Percentiles rank a stretch among this genome's conserved stretches.
phyloP scores from a whole-genome alignment of 1,140 invertebrate genomes.

The Trinorchestia longiramus region DNA sequence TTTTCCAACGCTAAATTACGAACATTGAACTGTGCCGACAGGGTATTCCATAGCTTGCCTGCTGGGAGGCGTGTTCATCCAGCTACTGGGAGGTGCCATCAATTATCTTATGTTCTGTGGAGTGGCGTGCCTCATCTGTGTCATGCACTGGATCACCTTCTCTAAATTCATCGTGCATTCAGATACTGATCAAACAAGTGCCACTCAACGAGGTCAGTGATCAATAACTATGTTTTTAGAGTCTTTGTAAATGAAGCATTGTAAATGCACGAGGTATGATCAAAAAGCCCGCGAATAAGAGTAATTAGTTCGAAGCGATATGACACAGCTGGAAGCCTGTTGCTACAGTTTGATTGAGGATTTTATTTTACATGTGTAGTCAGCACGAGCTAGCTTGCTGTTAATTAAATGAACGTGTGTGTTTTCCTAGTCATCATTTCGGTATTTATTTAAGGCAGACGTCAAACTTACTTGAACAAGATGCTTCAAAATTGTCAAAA shows the following conservation, averaged over 20 bases:
- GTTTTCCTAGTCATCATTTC: too few relatives aligned
- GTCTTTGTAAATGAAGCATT: background rate
- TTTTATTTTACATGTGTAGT: background rate
- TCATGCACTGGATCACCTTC: slow-evolving; percentile 32
- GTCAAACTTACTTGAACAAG: too few relatives aligned
- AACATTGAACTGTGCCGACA: background rate
- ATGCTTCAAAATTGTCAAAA: too few relatives aligned
- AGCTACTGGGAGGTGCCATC: slow-evolving; percentile 43
- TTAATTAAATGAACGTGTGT: too few relatives aligned
- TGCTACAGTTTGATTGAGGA: background rate
- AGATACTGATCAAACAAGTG: background rate
- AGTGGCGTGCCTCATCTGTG: slow-evolving; percentile 23
- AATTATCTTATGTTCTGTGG: slow-evolving; percentile 33
- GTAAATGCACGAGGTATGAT: background rate
- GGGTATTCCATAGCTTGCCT: slow-evolving; percentile 57
- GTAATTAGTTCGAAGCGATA: background rate
- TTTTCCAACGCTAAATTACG: background rate
- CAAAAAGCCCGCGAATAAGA: background rate
- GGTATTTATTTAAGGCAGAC: too few relatives aligned
- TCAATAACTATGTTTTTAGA: background rate
- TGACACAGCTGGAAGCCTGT: background rate
- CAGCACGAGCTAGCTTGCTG: background rate
- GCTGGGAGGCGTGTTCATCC: slow-evolving; percentile 56
- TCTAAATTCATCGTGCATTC: background rate
- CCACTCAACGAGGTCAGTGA: background rate